Base-by-base conservation (phyloP, 2,888 invertebrate genomes). In the Latheticus oryzae region DNA sequence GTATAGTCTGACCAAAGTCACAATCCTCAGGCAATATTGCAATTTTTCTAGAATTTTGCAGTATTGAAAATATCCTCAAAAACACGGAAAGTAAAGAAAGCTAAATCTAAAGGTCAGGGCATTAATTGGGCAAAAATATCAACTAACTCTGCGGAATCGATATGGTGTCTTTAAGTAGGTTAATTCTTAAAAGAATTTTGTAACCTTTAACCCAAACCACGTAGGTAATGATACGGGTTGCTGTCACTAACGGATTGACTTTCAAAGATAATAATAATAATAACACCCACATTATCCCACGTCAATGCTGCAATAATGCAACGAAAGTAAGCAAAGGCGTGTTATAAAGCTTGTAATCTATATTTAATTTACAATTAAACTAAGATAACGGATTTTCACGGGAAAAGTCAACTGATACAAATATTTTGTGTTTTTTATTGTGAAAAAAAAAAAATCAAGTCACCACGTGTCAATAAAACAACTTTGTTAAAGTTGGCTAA, bases 131-230 rank as follows among this genome's bases (percentile, higher is more conserved):
- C 47, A 15, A 42, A 42, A 52, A 52, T 42, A 40, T 24, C 35
- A 42, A 8, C 51, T 42, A 52, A 52, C 24, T 40, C 9, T 43
- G 43, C 24, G n/a, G 26, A 50, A 40, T 40, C 40, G 40, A 40
- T 40, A 15, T 15, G 12, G 40, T 40, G 19, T 23, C 26, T 28
- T 26, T 23, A 47, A 53, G 53, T 53, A 33, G 43, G 53, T 53
- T 53, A 43, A 53, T 53, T 53, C 53, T 30, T 43, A 23, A 11
- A 53, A 24, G 43, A 32, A 42, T 35, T 42, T 19, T 8, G 26
- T 43, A 43, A 53, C 43, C 53, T 43, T 53, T 53, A 53, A 43
- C 53, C 53, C 38, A 50, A 43, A 24, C 37, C 13, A 13, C 23
- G 8, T 11, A 48, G 26, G 35, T 17, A 33, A 24, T 13, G 17